Base-by-base conservation (phyloP, 2,797 vertebrate genomes). In the Peromyscus melanophrys region DNA sequence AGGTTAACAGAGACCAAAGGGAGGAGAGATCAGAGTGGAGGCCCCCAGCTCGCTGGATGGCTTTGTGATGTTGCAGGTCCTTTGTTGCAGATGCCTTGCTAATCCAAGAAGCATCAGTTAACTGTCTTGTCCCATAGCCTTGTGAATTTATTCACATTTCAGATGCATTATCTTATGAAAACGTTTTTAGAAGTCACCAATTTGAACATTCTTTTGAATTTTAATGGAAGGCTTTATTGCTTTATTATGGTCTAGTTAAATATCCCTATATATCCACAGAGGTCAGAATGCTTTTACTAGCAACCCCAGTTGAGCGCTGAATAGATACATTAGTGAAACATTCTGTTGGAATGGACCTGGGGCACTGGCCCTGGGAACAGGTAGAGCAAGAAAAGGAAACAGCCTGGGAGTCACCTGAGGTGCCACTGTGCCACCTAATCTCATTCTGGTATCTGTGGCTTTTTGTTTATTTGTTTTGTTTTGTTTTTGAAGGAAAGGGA, bases 191-290 rank as follows among this genome's bases (percentile, higher is more conserved):
- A 82, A 81, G 17, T 90, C 49, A 67, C 19, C n/a, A 31, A 12
- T 34, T 75, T 96, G 63, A 90, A n/a, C 40, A 43, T 52, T 11
- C 61, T 95, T 89, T 57, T 76, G 40, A 93, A 90, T 81, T 49
- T 73, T 40, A 43, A 65, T 29, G 71, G 12, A 96, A 80, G 86
- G 31, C 4, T 73, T 80, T 63, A 9, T 77, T 85, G 40, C 49
- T 82, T 77, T 90, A 3, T 19, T 89, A 8, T 57, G 57, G 1
- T 65, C 86, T 90, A 31, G 65, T 65, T 93, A 57, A 57, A 11
- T 61, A n/a, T 34, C 63, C 10, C 43, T 75, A 1, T 55, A 29
- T 89, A 83, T 83, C 40, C 67, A 27, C 78, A 17, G 49, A 92
- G 59, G 34, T 92, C 55, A 90, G 31, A 80, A 90, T 34, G 55